Percentiles rank a stretch among this genome's conserved stretches.
Evolutionary conservation across 1,140 invertebrate genomes (phyloP).

Genomic region (Pseudomyrmex dendroicus): DNA sequence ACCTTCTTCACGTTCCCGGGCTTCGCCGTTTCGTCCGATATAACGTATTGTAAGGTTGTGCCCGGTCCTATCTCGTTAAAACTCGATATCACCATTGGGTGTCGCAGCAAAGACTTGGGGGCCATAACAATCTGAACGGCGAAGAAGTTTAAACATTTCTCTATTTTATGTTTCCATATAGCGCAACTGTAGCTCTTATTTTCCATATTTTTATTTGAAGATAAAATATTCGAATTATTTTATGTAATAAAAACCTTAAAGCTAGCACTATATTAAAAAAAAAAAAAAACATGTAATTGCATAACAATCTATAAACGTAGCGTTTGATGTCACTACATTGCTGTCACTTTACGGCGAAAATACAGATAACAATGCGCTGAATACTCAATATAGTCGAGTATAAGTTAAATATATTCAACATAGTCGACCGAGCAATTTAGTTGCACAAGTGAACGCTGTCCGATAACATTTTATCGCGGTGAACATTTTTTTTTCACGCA

Average conservation of each 20-base stretch:
- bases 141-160: not conserved
- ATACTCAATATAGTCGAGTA: conserved; percentile 10
- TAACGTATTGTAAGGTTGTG: conserved; percentile 83
- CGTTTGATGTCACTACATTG: not conserved
- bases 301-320: not conserved
- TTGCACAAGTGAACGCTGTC: not conserved
- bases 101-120: conserved; percentile 92
- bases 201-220: too few species aligned
- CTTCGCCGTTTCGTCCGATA: conserved; percentile 88
- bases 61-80: conserved; percentile 89
- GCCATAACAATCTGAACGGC: conserved; percentile 87
- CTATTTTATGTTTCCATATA: too few species aligned
- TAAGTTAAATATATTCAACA: not conserved
- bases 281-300: not conserved
- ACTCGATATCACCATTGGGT: conserved; percentile 89
- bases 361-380: not conserved
- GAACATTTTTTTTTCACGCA: not conserved
- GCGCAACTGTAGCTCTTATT: too few species aligned
- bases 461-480: not conserved
- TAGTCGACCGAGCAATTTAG: too few species aligned
- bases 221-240: too few species aligned
- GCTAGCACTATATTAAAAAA: not conserved
- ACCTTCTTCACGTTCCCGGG: conserved; percentile 89
- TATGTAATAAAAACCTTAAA: not conserved
- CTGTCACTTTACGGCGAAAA: not conserved